Evolutionary conservation across 2,113 vertebrate species (phyloP), one percentile per base, ranked within the genome.

Genomic region (Oreocharis arfaki): DNA sequence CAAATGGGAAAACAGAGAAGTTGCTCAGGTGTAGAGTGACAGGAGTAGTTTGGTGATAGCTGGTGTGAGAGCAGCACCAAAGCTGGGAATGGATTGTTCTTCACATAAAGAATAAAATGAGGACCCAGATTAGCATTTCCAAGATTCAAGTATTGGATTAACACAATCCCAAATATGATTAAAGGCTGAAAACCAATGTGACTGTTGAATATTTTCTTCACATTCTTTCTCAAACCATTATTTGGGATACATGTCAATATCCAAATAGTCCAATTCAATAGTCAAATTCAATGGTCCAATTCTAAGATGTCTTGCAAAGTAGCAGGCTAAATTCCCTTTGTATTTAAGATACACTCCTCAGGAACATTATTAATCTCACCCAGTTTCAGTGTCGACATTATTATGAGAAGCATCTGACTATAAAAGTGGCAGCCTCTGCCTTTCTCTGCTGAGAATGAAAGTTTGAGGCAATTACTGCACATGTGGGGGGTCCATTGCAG

Each of bases 131-230:
- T 84, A 64, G 61, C n/a, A 47, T 70, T 92, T 91, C 37, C 60
- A 91, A 26, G 16, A 32, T 24, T 55, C 64, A 35, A 42, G 46
- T 63, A 22, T 27, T 82, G 63, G 37, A 65, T 52, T 68, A 78
- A 59, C 52, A 71, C n/a, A 55, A 11, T 50, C 61, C 27, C 52
- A 79, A n/a, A 63, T 55, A 59, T 16, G 30, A 80, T 6, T 42
- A 52, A 60, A 11, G 53, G 33, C 60, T 81, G 69, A 61, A 84
- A 95, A 42, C 42, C 55, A 44, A 14, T 35, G 33, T 53, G 63
- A 37, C 52, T 80, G 41, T 74, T 93, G 74, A 92, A 47, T 96
- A 87, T 93, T 87, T 84, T 78, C 55, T 81, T 87, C 78, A 52
- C 14, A 18, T 90, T 73, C 52, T 84, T 69, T 74, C 73, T 73